Conservation (phyloP, 1,140 invertebrate species). For the Penaeus chinensis region DNA sequence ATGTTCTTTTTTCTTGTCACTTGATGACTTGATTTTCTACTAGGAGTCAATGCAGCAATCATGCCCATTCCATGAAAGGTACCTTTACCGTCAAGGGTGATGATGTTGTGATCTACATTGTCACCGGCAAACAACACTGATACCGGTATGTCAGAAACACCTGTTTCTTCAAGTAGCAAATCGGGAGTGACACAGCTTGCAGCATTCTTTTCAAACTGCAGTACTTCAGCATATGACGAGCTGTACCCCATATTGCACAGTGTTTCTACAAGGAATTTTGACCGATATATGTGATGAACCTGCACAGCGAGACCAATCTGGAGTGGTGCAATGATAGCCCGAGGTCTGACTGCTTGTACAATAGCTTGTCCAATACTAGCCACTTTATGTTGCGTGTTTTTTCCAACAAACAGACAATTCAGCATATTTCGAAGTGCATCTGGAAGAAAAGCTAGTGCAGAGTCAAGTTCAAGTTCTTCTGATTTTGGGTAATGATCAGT, state of each 20-base stretch:
- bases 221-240: slow-evolving; percentile 15
- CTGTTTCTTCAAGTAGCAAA: slow-evolving; percentile 21
- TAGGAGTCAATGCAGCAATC: slow-evolving; percentile 1
- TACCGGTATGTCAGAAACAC: slow-evolving; percentile 20
- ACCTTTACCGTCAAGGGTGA: slow-evolving; percentile 17
- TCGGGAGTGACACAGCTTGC: slow-evolving; percentile 17
- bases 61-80: slow-evolving; percentile 28
- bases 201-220: slow-evolving; percentile 43
- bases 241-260: slow-evolving; percentile 19
- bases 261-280: slow-evolving; percentile 30
- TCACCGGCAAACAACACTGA: slow-evolving; percentile 27
- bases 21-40: background rate
- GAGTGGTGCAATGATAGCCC: slow-evolving; percentile 14
- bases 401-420: slow-evolving; percentile 17
- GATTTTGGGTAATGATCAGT: slow-evolving; percentile 15
- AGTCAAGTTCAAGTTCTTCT: slow-evolving; percentile 28
- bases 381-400: slow-evolving; percentile 11
- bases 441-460: slow-evolving; percentile 29
- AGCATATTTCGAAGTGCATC: slow-evolving; percentile 20
- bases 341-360: slow-evolving; percentile 23
- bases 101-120: slow-evolving; percentile 40
- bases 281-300: slow-evolving; percentile 31
- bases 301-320: slow-evolving; percentile 30
- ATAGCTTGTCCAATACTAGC: slow-evolving; percentile 15
- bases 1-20: slow-evolving; percentile 5